A percentile compares a stretch with the other conserved stretches of the same genome.
phyloP scores from a whole-genome alignment of 2,888 invertebrate genomes.

The Allolobophora icterica region DNA sequence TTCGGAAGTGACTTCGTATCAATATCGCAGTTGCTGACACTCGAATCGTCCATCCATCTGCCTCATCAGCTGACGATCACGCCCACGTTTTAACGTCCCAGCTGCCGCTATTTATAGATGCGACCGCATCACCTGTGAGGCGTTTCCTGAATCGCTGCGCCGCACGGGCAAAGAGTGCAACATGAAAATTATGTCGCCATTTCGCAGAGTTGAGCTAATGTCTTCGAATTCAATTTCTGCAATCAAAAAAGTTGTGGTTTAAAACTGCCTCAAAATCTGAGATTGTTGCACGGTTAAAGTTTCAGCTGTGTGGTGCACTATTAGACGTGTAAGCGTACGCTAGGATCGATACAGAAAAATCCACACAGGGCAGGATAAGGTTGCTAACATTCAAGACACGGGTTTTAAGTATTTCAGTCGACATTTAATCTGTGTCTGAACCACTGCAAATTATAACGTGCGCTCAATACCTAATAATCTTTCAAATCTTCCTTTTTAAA shows the following conservation, averaged over 20 bases:
- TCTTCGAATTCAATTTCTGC: background rate
- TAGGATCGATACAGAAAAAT: background rate
- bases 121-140: background rate
- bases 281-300: background rate
- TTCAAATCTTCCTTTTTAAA: background rate
- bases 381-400: background rate
- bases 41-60: background rate
- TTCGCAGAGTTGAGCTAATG: background rate
- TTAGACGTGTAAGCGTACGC: background rate
- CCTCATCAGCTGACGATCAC: slow-evolving; percentile 23
- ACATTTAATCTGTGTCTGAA: background rate
- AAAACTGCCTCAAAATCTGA: background rate
- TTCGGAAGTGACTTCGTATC: background rate
- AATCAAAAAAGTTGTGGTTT: background rate
- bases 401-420: too few species aligned
- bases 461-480: background rate
- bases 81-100: slow-evolving; percentile 8
- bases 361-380: background rate
- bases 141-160: background rate
- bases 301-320: background rate
- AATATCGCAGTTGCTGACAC: background rate
- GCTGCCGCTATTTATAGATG: slow-evolving; percentile 4
- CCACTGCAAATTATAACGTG: background rate
- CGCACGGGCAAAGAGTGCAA: background rate
- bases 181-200: background rate